These are phyloP conservation scores for Cyaniris semiargus DNA, from an alignment of 2,888 invertebrate species.

Conservation along the genomic window DNA sequence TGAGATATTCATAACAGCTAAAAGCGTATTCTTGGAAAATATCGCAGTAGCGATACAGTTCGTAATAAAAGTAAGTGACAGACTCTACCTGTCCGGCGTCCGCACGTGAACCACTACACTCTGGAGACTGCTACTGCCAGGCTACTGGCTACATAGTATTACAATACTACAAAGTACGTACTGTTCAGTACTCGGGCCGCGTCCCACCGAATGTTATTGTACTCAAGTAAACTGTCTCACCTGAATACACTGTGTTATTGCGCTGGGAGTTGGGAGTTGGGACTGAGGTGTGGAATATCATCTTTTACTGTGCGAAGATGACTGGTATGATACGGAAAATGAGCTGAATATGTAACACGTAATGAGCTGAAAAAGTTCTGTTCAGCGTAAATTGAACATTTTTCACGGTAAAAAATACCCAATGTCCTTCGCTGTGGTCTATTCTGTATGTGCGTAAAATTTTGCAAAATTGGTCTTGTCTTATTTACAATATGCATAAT, in stretches of 20 bases:
- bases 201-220: not conserved
- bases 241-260: not conserved
- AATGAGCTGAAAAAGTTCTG: not conserved
- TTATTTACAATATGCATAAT: not conserved
- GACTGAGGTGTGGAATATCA: not conserved
- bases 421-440: not conserved
- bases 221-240: not conserved
- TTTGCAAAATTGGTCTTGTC: not conserved
- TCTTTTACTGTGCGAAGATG: not conserved
- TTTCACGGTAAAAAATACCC: too few relatives aligned
- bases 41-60: not conserved
- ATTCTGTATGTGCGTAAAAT: not conserved
- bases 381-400: not conserved
- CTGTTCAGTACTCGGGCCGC: not conserved
- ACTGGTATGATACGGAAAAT: not conserved
- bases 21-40: not conserved
- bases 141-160: not conserved
- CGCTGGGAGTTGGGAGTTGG: not conserved
- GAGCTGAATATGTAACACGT: not conserved
- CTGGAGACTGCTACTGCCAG: not conserved
- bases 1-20: not conserved
- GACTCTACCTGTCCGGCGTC: not conserved
- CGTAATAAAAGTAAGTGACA: conserved; percentile 19
- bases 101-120: not conserved
- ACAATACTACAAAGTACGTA: not conserved